Conservation (phyloP, 2,888 invertebrate species). For the Dermolepida albohirtum region DNA sequence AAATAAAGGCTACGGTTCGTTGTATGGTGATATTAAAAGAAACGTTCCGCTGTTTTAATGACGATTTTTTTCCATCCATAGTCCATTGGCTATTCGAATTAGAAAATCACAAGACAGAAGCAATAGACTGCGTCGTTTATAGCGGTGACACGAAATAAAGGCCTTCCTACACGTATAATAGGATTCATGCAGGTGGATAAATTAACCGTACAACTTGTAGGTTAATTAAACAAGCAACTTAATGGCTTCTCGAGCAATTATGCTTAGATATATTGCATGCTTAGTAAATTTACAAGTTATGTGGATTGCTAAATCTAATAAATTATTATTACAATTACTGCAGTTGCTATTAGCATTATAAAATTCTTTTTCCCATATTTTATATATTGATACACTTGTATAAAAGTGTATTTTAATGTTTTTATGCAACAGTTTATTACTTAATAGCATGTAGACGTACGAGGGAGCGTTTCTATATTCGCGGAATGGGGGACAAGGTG, state of each 20-base stretch:
- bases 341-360: too few species aligned
- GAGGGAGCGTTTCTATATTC: too few species aligned
- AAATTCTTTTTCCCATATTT: too few species aligned
- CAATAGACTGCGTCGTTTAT: conserved; percentile 25
- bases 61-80: too few species aligned
- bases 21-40: conserved; percentile 45
- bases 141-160: conserved; percentile 43
- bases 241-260: conserved; percentile 62
- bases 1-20: conserved; percentile 9
- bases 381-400: too few species aligned
- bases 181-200: conserved; percentile 51
- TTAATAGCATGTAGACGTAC: too few species aligned
- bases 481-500: too few species aligned
- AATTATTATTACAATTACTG: conserved; percentile 8
- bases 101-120: background rate
- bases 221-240: conserved; percentile 60
- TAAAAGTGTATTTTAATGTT: too few species aligned
- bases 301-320: conserved; percentile 45
- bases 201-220: conserved; percentile 52
- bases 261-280: conserved; percentile 59
- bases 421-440: too few species aligned
- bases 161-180: conserved; percentile 37
- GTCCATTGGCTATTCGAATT: too few species aligned
- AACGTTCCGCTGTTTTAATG: too few species aligned
- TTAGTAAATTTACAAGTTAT: conserved; percentile 56